These are phyloP conservation scores for Bombus ignitus DNA, from an alignment of 1,140 invertebrate genomes.

Conservation along the genomic window DNA sequence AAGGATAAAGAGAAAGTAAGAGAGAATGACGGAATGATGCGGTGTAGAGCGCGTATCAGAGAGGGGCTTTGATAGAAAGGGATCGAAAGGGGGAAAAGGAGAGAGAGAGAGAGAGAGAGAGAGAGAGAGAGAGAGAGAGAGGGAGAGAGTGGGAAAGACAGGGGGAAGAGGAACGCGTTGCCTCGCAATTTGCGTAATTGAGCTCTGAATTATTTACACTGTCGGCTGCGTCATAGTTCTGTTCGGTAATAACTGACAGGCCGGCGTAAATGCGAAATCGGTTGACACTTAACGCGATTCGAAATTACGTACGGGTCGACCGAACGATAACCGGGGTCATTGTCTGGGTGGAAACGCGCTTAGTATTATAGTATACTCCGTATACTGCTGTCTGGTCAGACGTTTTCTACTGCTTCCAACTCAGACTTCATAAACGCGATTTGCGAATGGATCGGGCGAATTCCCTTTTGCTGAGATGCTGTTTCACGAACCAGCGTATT, in stretches of 20 bases:
- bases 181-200: conserved; percentile 82
- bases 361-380: neutral
- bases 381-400: neutral
- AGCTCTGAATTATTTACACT: conserved; percentile 82
- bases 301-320: conserved; percentile 54
- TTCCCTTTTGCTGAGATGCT: no score
- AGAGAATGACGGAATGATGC: neutral
- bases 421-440: no score
- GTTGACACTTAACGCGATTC: conserved; percentile 68
- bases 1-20: conserved; percentile 44
- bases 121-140: neutral
- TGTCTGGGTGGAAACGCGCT: conserved; percentile 34
- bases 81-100: neutral
- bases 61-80: conserved; percentile 22
- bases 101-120: neutral
- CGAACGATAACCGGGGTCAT: conserved; percentile 37
- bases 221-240: conserved; percentile 80
- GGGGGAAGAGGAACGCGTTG: conserved; percentile 53
- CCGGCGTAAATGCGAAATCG: conserved; percentile 65
- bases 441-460: no score
- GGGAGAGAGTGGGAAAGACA: conserved; percentile 26
- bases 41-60: no score
- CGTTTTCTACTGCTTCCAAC: conserved; percentile 4
- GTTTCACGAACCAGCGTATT: no score
- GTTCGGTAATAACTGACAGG: conserved; percentile 76